A percentile compares a stretch with the other conserved stretches of the same genome.
phyloP scores from a whole-genome alignment of 1,140 invertebrate species.

The Bombus superbus region DNA sequence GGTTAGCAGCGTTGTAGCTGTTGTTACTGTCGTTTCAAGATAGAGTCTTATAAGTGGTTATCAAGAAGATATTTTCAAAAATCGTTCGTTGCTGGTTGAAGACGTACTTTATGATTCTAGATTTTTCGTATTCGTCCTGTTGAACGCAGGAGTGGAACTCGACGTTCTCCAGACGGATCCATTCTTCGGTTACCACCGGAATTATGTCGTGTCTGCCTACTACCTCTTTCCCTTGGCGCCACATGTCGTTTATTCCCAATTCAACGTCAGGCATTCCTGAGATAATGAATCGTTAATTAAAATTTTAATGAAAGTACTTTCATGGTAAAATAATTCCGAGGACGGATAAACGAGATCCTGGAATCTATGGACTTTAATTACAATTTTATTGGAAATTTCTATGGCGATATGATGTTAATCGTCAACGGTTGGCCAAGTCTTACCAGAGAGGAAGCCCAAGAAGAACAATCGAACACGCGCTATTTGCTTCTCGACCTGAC shows the following conservation, averaged over 20 bases:
- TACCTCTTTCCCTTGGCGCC: constrained; percentile 98
- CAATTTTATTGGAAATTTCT: no score
- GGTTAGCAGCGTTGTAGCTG: background rate
- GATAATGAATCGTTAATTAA: background rate
- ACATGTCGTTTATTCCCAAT: constrained; percentile 98
- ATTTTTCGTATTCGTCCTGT: constrained; percentile 94
- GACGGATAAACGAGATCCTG: no score
- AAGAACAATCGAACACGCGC: constrained; percentile 98
- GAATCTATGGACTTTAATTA: background rate
- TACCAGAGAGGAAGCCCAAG: constrained; percentile 94
- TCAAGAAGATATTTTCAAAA: background rate
- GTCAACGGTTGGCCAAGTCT: background rate
- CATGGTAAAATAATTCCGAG: no score
- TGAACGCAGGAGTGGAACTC: constrained; percentile 98
- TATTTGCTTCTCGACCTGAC: constrained; percentile 94
- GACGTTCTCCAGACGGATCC: constrained; percentile 97
- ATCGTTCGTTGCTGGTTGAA: background rate
- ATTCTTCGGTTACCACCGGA: constrained; percentile 99
- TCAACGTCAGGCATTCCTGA: constrained; percentile 98
- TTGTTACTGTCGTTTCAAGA: background rate
- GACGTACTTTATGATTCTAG: constrained; percentile 93
- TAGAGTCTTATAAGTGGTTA: no score
- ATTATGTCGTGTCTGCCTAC: constrained; percentile 99
- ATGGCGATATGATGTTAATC: no score
- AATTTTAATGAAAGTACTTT: background rate